Percentiles rank a stretch among this genome's conserved stretches.
phyloP scores from a whole-genome alignment of 1,140 invertebrate species.

The Bursaphelenchus mucronatus region DNA sequence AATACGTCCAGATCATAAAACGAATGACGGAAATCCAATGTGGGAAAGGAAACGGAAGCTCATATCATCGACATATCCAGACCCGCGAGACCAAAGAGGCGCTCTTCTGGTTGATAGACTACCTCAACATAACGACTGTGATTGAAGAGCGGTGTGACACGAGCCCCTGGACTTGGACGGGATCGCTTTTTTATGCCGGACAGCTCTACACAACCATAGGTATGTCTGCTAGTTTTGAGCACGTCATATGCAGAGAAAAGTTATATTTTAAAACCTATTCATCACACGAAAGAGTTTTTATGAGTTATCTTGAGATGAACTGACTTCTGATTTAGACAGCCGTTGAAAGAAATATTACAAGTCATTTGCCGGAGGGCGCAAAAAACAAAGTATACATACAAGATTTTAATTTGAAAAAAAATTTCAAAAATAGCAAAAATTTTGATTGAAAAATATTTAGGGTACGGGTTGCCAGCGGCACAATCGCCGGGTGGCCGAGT shows the following conservation, averaged over 20 bases:
- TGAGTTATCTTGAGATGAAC: no score
- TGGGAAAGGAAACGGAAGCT: slow-evolving; percentile 18
- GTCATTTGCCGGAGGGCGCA: no score
- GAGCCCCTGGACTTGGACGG: slow-evolving; percentile 55
- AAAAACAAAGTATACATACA: neutral
- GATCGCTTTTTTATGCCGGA: slow-evolving; percentile 58
- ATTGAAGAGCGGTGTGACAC: slow-evolving; percentile 28
- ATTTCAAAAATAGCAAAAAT: no score
- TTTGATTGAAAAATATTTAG: slow-evolving; percentile 34
- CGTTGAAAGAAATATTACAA: no score
- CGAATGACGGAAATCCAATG: slow-evolving; percentile 50
- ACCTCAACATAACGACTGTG: slow-evolving; percentile 56
- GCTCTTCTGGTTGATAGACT: slow-evolving; percentile 53
- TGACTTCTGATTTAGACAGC: no score
- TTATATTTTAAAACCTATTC: no score
- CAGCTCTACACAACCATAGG: slow-evolving; percentile 60
- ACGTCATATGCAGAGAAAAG: no score
- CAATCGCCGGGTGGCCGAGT: slow-evolving; percentile 50
- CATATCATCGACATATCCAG: slow-evolving; percentile 27
- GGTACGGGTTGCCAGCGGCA: slow-evolving; percentile 53
- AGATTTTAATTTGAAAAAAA: no score
- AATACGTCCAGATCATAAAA: slow-evolving; percentile 33
- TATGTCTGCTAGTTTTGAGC: slow-evolving; percentile 27
- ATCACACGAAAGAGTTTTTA: no score
- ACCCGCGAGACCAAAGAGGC: slow-evolving; percentile 53